Base-by-base conservation (phyloP, 2,797 vertebrate species). In the Myotis vivesi region DNA sequence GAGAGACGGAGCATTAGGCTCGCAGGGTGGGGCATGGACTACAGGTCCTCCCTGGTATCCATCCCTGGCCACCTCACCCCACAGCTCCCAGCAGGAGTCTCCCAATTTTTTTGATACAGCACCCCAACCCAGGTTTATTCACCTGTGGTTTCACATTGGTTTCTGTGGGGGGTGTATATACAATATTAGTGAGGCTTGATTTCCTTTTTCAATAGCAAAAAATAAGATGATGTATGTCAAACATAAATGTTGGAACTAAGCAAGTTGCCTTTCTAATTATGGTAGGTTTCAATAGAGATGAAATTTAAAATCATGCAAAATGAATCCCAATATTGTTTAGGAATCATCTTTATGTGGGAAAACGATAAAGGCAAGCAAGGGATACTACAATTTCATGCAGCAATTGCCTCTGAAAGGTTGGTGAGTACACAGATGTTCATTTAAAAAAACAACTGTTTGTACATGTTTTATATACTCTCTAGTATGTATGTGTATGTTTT, bases 1-100 rank as follows among this genome's bases (percentile, higher is more conserved):
- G 66, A 57, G 44, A 73, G 88, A 71, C 0, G 64, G 71, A 44
- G 93, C 7, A 5, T 97, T 92, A 97, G 96, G 38, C 30, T 33
- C 77, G n/a, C 62, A 28, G 59, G 62, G 55, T 36, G 49, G 12
- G 19, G 6, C 62, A 10, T 0, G 25, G 55, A 41, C 69, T 15
- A 3, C 57, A 82, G 53, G 33, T 12, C 16, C 62, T 51, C 36
- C 68, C 38, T 23, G 57, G 62, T 20, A 19, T 20, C 41, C 49
- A 8, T 19, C n/a, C 10, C 17, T 17, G 36, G 66, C 16, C 4
- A 33, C n/a, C 19, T 20, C 7, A 4, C 16, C 6, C 7, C 5
- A 17, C 28, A 2, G n/a, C 13, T 75, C 66, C 77, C 69, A 64
- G 10, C 55, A 33, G 53, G 44, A 17, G 49, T 72, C 71, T 62